Evolutionary conservation across 2,113 vertebrate genomes (phyloP), one percentile per base, ranked within the genome.

Genomic region (Calyptommatus sinebrachiatus): DNA sequence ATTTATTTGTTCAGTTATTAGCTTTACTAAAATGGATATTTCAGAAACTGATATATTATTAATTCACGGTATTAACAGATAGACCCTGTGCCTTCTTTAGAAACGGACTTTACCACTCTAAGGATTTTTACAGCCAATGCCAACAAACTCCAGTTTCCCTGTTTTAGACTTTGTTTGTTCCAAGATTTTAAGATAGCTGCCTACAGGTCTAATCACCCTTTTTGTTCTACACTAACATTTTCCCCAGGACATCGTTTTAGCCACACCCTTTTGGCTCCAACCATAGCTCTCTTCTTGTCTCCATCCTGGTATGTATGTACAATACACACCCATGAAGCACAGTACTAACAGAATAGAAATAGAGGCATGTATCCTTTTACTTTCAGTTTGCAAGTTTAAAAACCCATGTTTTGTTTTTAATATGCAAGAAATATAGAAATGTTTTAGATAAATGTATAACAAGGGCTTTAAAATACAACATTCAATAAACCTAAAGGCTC

Each of bases 51-150:
- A 61, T 45, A 46, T 60, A 29, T 16, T 66, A 66, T 29, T 18
- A 57, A 16, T 69, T 69, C 35, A 69, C 29, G 10, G n/a, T 1
- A 46, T 29, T 46, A 11, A 45, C 18, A 29, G n/a, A 65, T 75
- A 24, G 68, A 61, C 10, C 18, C 61, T 26, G 20, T 74, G 21
- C 45, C 26, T 14, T 78, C 53, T 69, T 67, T 29, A 29, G 70
- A 87, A 71, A 35, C 57, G 87, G 86, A 88, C 89, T 89, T 91
- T 82, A 86, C 45, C 82, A 83, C 82, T 79, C 88, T 63, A 82
- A 73, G n/a, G 28, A 21, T 22, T 77, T 18, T 66, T 31, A 68
- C 21, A 68, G 72, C 26, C n/a, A 76, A 14, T 53, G 71, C 77
- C 82, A 82, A 85, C 50, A 5, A 1, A 74, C 80, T 86, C 71